phyloP scores from a whole-genome alignment of 2,113 vertebrate species.

The Steatornis caripensis region DNA sequence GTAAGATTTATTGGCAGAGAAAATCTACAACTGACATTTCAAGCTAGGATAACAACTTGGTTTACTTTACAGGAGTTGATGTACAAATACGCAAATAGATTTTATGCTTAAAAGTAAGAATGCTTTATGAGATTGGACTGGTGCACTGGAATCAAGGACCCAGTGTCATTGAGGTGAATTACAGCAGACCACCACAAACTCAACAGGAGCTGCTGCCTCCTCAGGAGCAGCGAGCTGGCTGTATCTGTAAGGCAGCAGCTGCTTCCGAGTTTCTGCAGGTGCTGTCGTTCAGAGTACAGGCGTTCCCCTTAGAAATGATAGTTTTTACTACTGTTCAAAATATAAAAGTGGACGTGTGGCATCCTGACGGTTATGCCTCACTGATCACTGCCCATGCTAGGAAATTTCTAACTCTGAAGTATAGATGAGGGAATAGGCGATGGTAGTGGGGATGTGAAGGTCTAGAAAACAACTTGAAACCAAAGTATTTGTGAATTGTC shows the following conservation, averaged over 20 bases:
- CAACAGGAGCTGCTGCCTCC: background rate
- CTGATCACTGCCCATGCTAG: background rate
- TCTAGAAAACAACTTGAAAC: background rate
- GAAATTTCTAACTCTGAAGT: background rate
- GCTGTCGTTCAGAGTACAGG: background rate
- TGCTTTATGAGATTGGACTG: background rate
- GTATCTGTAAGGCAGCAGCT: background rate
- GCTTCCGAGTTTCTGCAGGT: background rate
- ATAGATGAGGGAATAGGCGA: background rate
- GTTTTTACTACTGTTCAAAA: background rate
- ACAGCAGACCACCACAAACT: background rate
- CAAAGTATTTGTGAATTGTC: background rate
- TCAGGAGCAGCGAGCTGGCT: background rate
- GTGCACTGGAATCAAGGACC: background rate
- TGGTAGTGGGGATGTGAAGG: background rate
- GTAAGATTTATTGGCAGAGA: background rate
- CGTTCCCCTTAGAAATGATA: background rate
- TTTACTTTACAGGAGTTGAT: background rate
- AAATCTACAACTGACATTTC: background rate
- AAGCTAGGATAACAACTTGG: background rate
- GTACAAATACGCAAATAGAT: background rate
- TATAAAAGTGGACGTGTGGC: background rate
- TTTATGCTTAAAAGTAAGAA: background rate
- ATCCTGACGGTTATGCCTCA: background rate
- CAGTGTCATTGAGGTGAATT: no score